These are phyloP conservation scores for Neoniphon sammara DNA, from an alignment of 2,797 vertebrate genomes.

Conservation along the genomic window DNA sequence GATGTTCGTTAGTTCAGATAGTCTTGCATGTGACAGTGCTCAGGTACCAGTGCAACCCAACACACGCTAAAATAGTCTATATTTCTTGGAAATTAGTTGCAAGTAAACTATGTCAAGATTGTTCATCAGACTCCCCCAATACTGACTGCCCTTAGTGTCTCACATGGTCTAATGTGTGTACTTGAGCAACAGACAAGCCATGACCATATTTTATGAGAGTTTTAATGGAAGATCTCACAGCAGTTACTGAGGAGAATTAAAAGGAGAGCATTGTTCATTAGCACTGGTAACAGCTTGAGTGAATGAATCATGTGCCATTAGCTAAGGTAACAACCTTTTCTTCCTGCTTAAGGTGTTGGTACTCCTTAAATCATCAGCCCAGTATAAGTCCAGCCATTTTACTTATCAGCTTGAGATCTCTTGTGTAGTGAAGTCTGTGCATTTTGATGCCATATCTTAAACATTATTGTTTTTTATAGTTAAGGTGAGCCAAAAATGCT, in stretches of 20 bases:
- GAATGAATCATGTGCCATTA: too few relatives aligned
- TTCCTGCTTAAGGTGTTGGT: not conserved
- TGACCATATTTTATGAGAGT: too few relatives aligned
- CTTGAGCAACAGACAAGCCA: too few relatives aligned
- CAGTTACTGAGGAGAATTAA: not conserved
- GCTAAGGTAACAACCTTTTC: too few relatives aligned
- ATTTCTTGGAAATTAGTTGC: too few relatives aligned
- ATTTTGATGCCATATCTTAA: not conserved
- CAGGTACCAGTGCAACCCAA: too few relatives aligned
- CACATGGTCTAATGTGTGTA: too few relatives aligned
- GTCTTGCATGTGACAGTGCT: too few relatives aligned
- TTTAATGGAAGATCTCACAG: not conserved
- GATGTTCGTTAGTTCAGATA: too few relatives aligned
- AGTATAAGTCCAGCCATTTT: conserved; percentile 8
- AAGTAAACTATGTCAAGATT: too few relatives aligned
- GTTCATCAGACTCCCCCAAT: too few relatives aligned
- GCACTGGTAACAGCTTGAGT: not conserved
- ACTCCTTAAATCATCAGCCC: conserved; percentile 5
- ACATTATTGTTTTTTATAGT: not conserved
- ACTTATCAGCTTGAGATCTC: not conserved
- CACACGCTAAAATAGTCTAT: not conserved
- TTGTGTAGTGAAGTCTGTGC: not conserved
- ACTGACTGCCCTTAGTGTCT: too few relatives aligned
- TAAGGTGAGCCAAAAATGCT: not conserved
- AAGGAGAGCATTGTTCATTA: not conserved